phyloP scores from a whole-genome alignment of 2,113 vertebrate species.

The Albula goreensis region DNA sequence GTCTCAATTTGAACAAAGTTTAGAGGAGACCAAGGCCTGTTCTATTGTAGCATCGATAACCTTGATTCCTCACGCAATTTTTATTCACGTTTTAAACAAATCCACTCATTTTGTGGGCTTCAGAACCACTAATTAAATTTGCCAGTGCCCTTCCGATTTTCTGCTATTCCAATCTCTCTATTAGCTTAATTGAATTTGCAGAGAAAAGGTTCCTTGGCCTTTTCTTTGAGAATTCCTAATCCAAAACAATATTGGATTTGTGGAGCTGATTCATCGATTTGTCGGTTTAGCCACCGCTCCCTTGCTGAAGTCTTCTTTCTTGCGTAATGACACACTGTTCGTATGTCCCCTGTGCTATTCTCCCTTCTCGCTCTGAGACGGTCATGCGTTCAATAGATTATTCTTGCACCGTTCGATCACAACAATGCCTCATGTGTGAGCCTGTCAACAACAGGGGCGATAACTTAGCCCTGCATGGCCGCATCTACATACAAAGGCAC shows the following conservation, averaged over 20 bases:
- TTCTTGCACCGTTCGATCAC: not conserved
- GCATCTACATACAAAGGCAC: conserved; percentile 10
- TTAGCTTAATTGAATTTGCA: not conserved
- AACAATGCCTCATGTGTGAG: not conserved
- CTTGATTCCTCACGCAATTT: not conserved
- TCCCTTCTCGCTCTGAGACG: not conserved
- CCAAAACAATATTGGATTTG: not conserved
- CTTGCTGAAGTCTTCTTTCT: not conserved
- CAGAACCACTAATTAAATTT: not conserved
- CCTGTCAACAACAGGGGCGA: not conserved
- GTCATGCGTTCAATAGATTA: not conserved
- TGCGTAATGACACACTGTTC: not conserved
- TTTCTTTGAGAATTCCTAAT: not conserved
- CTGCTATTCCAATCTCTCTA: not conserved
- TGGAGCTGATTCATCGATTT: not conserved
- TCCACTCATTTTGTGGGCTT: not conserved
- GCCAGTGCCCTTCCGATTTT: not conserved
- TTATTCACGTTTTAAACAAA: not conserved
- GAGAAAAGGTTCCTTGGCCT: not conserved
- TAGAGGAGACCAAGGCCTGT: not conserved
- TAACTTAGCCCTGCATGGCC: not conserved
- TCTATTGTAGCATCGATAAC: not conserved
- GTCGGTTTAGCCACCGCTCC: not conserved
- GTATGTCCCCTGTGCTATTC: not conserved
- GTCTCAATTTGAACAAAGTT: not conserved